Evolutionary conservation across 2,888 invertebrate species (phyloP).

Genomic region (Ariolimax columbianus): DNA sequence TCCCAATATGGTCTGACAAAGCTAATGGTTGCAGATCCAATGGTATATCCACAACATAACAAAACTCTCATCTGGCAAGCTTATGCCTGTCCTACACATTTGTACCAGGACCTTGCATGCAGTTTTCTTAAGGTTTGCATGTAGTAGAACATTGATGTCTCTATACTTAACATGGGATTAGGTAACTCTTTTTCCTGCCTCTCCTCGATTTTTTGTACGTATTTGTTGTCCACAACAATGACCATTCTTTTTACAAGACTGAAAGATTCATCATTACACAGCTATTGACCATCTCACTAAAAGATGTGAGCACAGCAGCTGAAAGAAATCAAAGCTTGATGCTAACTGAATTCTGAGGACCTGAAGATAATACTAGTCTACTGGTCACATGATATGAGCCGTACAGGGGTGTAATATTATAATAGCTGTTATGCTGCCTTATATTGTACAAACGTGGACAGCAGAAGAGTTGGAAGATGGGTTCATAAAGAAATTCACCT

Average conservation of each 20-base stretch:
- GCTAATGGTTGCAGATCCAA: neutral
- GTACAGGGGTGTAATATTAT: neutral
- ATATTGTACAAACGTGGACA: neutral
- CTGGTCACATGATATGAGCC: neutral
- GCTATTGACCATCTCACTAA: neutral
- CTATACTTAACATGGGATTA: neutral
- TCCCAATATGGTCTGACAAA: neutral
- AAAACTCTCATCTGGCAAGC: neutral
- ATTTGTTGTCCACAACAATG: neutral
- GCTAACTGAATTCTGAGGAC: neutral
- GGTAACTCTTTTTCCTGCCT: neutral
- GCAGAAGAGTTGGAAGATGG: neutral
- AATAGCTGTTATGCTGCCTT: slow-evolving; percentile 21
- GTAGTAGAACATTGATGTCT: neutral
- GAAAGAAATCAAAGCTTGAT: neutral
- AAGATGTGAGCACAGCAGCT: neutral
- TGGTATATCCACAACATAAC: neutral
- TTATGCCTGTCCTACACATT: neutral
- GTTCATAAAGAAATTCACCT: neutral
- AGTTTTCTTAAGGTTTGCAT: neutral
- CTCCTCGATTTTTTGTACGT: neutral
- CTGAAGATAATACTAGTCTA: neutral
- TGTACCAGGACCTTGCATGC: neutral
- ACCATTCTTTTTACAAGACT: neutral
- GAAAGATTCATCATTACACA: neutral